Evolutionary conservation across 2,888 invertebrate genomes (phyloP).

Genomic region (Caenorhabditis afra): DNA sequence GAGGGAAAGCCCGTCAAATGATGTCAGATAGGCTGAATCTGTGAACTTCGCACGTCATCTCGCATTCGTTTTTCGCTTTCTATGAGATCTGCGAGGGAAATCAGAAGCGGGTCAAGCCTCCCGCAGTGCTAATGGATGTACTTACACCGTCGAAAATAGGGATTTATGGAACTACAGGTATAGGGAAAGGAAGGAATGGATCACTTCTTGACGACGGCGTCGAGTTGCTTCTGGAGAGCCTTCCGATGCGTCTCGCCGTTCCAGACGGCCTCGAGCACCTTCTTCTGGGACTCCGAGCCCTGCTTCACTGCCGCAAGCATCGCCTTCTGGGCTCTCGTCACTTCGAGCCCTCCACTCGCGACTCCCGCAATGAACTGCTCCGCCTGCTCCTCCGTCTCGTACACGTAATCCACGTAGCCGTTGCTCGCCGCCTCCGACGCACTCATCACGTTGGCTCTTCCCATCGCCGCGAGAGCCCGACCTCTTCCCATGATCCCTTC

Average conservation of each 20-base stretch:
- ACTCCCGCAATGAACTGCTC: slow-evolving; percentile 60
- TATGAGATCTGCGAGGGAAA: slow-evolving; percentile 3
- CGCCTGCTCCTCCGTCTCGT: slow-evolving; percentile 58
- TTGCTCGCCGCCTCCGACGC: slow-evolving; percentile 55
- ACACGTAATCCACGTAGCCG: slow-evolving; percentile 63
- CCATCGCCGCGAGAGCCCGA: slow-evolving; percentile 48
- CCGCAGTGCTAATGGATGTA: slow-evolving; percentile 5
- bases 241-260: slow-evolving; percentile 59
- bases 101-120: slow-evolving; percentile 2
- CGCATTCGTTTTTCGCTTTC: slow-evolving; percentile 6
- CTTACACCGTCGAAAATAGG: background rate
- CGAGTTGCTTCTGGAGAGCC: slow-evolving; percentile 59
- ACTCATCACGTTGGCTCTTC: slow-evolving; percentile 53
- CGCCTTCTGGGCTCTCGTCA: slow-evolving; percentile 61
- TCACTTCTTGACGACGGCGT: slow-evolving; percentile 60
- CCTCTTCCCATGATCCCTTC: slow-evolving; percentile 57
- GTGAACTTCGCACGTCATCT: slow-evolving; percentile 12
- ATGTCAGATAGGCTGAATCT: background rate
- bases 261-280: slow-evolving; percentile 59
- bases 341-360: slow-evolving; percentile 37
- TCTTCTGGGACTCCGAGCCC: slow-evolving; percentile 37
- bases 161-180: background rate
- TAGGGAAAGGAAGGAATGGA: no score
- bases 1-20: background rate
- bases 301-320: slow-evolving; percentile 60